phyloP scores from a whole-genome alignment of 1,140 invertebrate species.

The Drosophila dunni region DNA sequence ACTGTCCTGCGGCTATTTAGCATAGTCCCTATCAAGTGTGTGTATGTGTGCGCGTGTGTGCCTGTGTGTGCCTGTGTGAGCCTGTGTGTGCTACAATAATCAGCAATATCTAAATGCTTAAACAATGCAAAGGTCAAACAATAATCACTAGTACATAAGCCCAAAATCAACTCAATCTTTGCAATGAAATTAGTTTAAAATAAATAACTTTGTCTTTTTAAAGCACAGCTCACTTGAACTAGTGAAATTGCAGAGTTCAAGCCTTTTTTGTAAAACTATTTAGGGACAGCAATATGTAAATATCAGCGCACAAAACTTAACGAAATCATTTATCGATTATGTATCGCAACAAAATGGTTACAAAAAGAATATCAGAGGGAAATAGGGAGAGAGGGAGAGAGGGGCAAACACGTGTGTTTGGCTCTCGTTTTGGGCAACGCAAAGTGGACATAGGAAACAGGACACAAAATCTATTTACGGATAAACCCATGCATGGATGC shows the following conservation, averaged over 20 bases:
- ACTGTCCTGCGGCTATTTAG: conserved; percentile 68
- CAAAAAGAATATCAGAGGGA: too few species aligned
- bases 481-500: conserved; percentile 9
- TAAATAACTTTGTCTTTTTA: too few species aligned
- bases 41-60: background rate
- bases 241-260: too few species aligned
- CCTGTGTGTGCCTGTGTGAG: conserved; percentile 12
- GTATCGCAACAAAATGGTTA: conserved; percentile 17
- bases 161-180: too few species aligned
- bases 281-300: background rate
- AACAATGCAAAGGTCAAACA: too few species aligned
- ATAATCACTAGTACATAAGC: too few species aligned
- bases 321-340: conserved; percentile 82
- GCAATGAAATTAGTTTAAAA: too few species aligned
- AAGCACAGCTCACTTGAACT: too few species aligned
- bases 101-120: too few species aligned
- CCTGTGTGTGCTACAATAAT: conserved; percentile 16
- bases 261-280: too few species aligned
- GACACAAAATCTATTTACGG: conserved; percentile 34
- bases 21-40: conserved; percentile 32
- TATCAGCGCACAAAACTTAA: conserved; percentile 61
- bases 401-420: conserved; percentile 55
- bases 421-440: conserved; percentile 36
- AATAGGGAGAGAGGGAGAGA: conserved; percentile 4
- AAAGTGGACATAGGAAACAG: conserved; percentile 26